Base-by-base conservation (phyloP, 2,797 vertebrate species). In the Parotocinclus haroldoi region DNA sequence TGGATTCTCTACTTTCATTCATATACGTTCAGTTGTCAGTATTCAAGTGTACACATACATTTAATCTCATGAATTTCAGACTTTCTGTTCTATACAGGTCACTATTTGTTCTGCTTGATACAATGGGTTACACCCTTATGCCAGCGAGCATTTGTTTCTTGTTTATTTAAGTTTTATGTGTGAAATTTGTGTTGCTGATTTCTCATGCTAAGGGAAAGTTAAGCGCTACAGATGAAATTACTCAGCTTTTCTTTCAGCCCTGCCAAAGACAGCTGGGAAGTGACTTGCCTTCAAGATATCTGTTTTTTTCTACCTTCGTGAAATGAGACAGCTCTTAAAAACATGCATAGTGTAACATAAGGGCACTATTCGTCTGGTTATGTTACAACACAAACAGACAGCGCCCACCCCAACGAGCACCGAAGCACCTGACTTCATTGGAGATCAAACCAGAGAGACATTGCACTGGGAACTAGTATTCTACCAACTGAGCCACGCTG, bases 131-230 rank as follows among this genome's bases (percentile, higher is more conserved):
- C 16, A 11, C n/a, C 16, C 18, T 40, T 1, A n/a, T 10, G 14
- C 63, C 37, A 57, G 11, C 36, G 19, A 50, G n/a, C 45, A 42
- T 56, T 38, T 69, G 68, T 16, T 58, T 37, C n/a, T 58, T 14
- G 16, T 63, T 45, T 45, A 7, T 40, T 18, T 16, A 8, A 13
- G 27, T 39, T 58, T 58, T 38, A 58, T 44, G 49, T 38, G 48
- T 64, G 48, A 58, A 64, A 27, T 16, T 13, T 58, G 12, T 16
- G 39, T 64, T 64, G 39, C 61, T 53, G 7, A 37, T 57, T 49
- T 50, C 50, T 62, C 9, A n/a, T 12, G 38, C 14, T 63, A n/a
- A 38, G 17, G 11, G 11, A 18, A 18, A 51, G 1, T 40, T 13
- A 38, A n/a, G 16, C 10, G 16, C 27, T 16, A n/a, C 48, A 38